phyloP scores from a whole-genome alignment of 2,113 vertebrate species.

The Gallinago undulata region DNA sequence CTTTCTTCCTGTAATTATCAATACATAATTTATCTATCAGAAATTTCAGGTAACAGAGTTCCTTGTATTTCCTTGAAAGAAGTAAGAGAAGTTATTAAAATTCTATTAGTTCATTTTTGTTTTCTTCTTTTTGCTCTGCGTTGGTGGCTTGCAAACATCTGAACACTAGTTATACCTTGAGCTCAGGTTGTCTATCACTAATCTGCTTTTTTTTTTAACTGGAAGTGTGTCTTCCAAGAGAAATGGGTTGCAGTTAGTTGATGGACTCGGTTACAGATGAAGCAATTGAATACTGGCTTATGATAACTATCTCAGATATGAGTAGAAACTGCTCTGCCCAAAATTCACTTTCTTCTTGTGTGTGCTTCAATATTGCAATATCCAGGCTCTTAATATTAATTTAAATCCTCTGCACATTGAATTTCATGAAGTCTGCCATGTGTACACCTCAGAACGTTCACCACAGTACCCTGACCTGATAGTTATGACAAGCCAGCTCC shows the following conservation, averaged over 20 bases:
- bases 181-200: not conserved
- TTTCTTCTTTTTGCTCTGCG: not conserved
- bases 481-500: not conserved
- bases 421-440: not conserved
- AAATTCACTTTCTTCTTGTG: not conserved
- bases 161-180: not conserved
- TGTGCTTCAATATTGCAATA: not conserved
- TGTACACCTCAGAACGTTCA: not conserved
- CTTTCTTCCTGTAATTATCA: not conserved
- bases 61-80: not conserved
- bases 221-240: not conserved
- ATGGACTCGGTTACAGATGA: not conserved
- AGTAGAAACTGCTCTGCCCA: not conserved
- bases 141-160: not conserved
- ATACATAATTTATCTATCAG: not conserved
- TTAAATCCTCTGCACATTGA: not conserved
- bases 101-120: not conserved
- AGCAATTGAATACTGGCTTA: not conserved
- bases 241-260: not conserved
- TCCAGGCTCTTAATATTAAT: not conserved
- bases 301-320: not conserved
- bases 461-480: not conserved
- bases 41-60: not conserved
- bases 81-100: not conserved
- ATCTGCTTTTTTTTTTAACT: not conserved